phyloP scores from a whole-genome alignment of 2,797 vertebrate species.

The Danio choprae region DNA sequence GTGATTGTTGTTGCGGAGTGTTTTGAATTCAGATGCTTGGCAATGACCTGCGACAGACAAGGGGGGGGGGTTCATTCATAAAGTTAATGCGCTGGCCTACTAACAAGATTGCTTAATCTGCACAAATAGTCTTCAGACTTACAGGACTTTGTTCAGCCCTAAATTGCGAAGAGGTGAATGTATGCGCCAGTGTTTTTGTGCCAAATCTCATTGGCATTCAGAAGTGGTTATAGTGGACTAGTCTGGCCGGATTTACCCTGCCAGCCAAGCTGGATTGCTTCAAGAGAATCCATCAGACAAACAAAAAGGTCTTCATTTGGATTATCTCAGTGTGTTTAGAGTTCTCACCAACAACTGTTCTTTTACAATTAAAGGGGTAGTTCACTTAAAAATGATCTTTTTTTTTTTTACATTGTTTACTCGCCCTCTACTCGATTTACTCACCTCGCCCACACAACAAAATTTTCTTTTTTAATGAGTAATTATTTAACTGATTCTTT shows the following conservation, averaged over 20 bases:
- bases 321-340: slow-evolving; percentile 34
- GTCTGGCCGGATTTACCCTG: slow-evolving; percentile 46
- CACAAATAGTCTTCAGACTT: slow-evolving; percentile 17
- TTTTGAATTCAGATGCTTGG: slow-evolving; percentile 15
- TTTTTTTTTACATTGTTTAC: too few species aligned
- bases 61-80: neutral
- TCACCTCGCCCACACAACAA: too few species aligned
- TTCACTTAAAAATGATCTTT: too few species aligned
- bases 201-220: slow-evolving; percentile 66
- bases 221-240: slow-evolving; percentile 46
- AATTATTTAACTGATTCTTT: neutral
- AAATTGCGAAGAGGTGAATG: slow-evolving; percentile 3
- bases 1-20: neutral
- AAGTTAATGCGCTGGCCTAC: neutral
- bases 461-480: too few species aligned
- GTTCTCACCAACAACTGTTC: slow-evolving; percentile 22
- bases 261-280: slow-evolving; percentile 35
- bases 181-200: slow-evolving; percentile 15
- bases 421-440: too few species aligned
- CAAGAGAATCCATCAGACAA: slow-evolving; percentile 23
- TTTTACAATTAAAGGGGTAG: too few species aligned
- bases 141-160: slow-evolving; percentile 2
- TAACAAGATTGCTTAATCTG: slow-evolving; percentile 10
- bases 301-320: slow-evolving; percentile 36
- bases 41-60: neutral